Conservation (phyloP, 2,888 invertebrate species). For the Scaptodrosophila latifasciaeformis region DNA sequence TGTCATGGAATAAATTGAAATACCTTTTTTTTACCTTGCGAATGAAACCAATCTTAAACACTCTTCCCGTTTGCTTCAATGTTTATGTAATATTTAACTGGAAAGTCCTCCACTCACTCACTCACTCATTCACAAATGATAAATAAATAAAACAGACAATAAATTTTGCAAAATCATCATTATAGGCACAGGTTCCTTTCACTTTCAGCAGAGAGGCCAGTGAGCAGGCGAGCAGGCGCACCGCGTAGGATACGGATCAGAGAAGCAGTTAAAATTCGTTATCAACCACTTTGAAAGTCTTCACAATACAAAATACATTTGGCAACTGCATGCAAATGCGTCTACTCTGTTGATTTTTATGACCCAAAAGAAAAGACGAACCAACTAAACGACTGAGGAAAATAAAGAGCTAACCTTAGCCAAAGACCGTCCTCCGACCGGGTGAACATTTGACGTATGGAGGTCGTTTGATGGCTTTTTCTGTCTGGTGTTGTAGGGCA, state of each 20-base stretch:
- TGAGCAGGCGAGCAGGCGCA: not conserved
- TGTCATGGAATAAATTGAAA: too few species aligned
- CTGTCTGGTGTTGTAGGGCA: constrained; percentile 26
- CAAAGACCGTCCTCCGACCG: not conserved
- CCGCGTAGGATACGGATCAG: constrained; percentile 45
- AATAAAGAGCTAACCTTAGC: too few species aligned
- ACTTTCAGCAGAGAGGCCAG: constrained; percentile 36
- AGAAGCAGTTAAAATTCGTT: constrained; percentile 15
- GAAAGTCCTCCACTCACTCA: constrained; percentile 39
- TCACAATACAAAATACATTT: constrained; percentile 7
- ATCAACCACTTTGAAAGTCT: constrained; percentile 30
- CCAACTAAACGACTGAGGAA: too few species aligned
- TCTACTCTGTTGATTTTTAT: not conserved
- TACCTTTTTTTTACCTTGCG: too few species aligned
- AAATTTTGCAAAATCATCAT: constrained; percentile 58
- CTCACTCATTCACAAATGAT: constrained; percentile 20
- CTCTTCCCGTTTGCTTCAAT: constrained; percentile 33
- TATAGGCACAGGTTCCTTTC: constrained; percentile 61
- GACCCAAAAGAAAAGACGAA: not conserved
- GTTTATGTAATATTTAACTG: constrained; percentile 51
- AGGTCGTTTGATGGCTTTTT: not conserved
- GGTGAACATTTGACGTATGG: not conserved
- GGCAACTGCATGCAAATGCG: not conserved
- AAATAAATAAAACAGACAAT: constrained; percentile 40
- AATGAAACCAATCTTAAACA: too few species aligned